phyloP scores from a whole-genome alignment of 2,797 vertebrate genomes.

The Pipistrellus nathusii region DNA sequence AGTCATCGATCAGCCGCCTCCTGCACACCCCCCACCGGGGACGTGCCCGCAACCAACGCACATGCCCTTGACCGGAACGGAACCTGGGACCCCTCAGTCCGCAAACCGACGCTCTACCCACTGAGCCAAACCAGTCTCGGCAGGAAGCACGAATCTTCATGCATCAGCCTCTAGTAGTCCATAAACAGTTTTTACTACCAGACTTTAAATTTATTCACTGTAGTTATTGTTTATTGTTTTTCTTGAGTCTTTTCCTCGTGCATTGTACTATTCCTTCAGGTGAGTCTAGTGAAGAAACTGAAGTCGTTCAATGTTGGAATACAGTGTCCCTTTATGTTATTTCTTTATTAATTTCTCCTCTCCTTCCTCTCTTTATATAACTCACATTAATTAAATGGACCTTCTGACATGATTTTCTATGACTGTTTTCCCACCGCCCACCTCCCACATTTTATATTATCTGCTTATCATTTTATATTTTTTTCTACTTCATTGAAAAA shows the following conservation, averaged over 20 bases:
- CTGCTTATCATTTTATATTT: background rate
- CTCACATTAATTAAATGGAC: background rate
- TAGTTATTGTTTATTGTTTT: background rate
- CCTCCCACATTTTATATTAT: background rate
- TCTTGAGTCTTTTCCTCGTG: background rate
- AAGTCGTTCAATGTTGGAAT: background rate
- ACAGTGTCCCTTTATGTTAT: background rate
- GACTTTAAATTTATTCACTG: background rate
- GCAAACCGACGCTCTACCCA: too few relatives aligned
- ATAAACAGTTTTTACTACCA: background rate
- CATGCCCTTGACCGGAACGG: too few relatives aligned
- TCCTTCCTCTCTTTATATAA: background rate
- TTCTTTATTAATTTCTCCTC: constrained; percentile 2
- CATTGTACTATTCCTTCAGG: background rate
- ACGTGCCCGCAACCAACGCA: too few relatives aligned
- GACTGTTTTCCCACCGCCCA: rapidly evolving
- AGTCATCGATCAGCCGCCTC: too few relatives aligned
- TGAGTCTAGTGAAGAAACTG: background rate
- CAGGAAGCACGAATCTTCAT: too few relatives aligned
- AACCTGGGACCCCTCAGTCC: too few relatives aligned
- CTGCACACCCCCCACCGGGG: too few relatives aligned
- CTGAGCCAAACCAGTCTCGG: too few relatives aligned
- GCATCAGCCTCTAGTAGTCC: background rate
- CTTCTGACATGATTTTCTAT: background rate
- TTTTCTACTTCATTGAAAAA: background rate